A percentile compares a stretch with the other conserved stretches of the same genome.
Conservation (phyloP, 2,797 vertebrate species). For the Syngnathus rostellatus region DNA sequence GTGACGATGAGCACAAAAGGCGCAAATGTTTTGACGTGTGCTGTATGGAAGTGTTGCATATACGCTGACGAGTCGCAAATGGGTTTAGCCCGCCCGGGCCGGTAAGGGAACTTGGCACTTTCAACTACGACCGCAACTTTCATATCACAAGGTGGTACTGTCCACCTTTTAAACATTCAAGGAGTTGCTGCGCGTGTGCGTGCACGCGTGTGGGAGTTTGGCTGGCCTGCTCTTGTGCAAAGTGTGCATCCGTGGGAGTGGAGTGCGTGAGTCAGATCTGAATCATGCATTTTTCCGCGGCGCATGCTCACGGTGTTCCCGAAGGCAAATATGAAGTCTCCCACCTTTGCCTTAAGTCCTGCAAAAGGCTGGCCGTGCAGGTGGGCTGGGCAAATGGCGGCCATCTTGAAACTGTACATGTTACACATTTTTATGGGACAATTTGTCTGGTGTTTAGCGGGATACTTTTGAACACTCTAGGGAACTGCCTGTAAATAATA, state of each 20-base stretch:
- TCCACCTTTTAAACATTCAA: constrained; percentile 42
- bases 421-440: too few relatives aligned
- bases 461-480: too few relatives aligned
- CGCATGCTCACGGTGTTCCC: constrained; percentile 6
- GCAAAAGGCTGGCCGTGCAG: background rate
- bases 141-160: constrained; percentile 31
- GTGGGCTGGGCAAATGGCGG: too few relatives aligned
- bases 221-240: constrained; percentile 66
- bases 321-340: background rate
- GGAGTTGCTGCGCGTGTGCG: constrained; percentile 29
- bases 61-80: too few relatives aligned
- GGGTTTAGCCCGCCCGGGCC: too few relatives aligned
- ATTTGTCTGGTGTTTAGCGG: too few relatives aligned
- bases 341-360: background rate
- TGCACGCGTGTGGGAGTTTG: constrained; percentile 47
- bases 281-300: constrained; percentile 61
- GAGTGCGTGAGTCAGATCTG: constrained; percentile 71
- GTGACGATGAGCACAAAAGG: background rate
- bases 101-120: too few relatives aligned
- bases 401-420: too few relatives aligned
- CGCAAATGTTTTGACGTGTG: too few relatives aligned
- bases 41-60: too few relatives aligned
- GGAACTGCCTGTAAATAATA: too few relatives aligned
- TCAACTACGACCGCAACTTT: too few relatives aligned
- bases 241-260: constrained; percentile 71